Conservation (phyloP, 2,888 invertebrate species). For the Perdita meconis region DNA sequence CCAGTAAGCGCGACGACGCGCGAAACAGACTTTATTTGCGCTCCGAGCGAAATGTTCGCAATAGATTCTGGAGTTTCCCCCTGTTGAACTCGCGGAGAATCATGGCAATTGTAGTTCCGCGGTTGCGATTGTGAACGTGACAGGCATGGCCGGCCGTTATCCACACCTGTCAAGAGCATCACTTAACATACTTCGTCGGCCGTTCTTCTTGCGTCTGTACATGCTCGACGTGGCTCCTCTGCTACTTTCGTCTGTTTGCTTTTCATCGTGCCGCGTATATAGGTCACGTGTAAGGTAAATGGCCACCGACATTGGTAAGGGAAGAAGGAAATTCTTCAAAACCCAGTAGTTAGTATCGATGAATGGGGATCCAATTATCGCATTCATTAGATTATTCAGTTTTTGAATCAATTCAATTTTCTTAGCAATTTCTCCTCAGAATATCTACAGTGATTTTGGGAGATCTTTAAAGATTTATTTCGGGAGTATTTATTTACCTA, state of each 20-base stretch:
- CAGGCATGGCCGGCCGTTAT: constrained; percentile 63
- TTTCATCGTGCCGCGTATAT: constrained; percentile 51
- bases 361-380: background rate
- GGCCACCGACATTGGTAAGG: background rate
- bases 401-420: too few species aligned
- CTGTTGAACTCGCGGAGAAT: constrained; percentile 30
- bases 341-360: background rate
- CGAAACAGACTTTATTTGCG: constrained; percentile 25
- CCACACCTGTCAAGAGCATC: constrained; percentile 68
- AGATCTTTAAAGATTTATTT: too few species aligned
- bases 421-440: too few species aligned
- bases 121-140: constrained; percentile 47
- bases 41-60: constrained; percentile 3
- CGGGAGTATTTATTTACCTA: too few species aligned
- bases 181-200: constrained; percentile 73
- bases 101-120: constrained; percentile 48
- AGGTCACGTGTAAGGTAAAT: constrained; percentile 34
- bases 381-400: too few species aligned
- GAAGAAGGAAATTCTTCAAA: background rate
- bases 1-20: background rate
- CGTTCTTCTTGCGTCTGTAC: constrained; percentile 65
- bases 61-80: constrained; percentile 10
- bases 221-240: constrained; percentile 54
- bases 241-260: constrained; percentile 58
- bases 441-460: too few species aligned